Evolutionary conservation across 1,140 invertebrate species (phyloP), one percentile per base, ranked within the genome.

Genomic region (Drosophila novamexicana): DNA sequence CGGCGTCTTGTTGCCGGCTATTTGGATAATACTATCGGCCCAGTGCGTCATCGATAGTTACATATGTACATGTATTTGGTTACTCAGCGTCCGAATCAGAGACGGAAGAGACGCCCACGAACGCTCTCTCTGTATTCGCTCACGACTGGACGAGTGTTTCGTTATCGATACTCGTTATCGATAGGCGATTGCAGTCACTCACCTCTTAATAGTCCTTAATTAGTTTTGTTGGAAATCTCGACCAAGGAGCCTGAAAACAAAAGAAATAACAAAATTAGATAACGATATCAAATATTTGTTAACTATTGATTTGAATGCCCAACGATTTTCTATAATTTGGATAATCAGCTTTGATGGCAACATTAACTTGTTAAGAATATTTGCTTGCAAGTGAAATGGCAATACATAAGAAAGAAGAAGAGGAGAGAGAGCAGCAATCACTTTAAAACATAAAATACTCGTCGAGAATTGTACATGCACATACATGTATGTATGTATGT

Each of bases 161-260:
- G 47, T 36, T 63, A 49, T 40, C 37, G 40, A 63, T 42, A 14
- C n/a, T 6, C 8, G 10, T 16, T 42, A 69, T 42, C 32, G 7
- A 50, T 52, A 49, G 22, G 12, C 18, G 16, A 10, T 59, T 10
- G 12, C n/a, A 14, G 14, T 36, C 42, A 85, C 82, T 88, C 42
- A 86, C 83, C 83, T 86, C 82, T 85, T 85, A 70, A 86, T 86
- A 81, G 82, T 86, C 79, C 82, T 86, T 86, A 88, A 88, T 77
- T 86, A 86, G 71, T 81, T 79, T 75, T 63, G n/a, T 75, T 71
- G 54, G 32, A 75, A 72, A 73, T 82, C 79, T 83, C 50, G 62
- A 83, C 62, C 82, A 69, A 61, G 72, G 57, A 79, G 79, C 73
- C 83, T 86, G 72, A 10, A 79, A 88, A 77, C 8, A 53, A 16